Conservation (phyloP, 2,888 invertebrate species). For the Cephalotes varians region DNA sequence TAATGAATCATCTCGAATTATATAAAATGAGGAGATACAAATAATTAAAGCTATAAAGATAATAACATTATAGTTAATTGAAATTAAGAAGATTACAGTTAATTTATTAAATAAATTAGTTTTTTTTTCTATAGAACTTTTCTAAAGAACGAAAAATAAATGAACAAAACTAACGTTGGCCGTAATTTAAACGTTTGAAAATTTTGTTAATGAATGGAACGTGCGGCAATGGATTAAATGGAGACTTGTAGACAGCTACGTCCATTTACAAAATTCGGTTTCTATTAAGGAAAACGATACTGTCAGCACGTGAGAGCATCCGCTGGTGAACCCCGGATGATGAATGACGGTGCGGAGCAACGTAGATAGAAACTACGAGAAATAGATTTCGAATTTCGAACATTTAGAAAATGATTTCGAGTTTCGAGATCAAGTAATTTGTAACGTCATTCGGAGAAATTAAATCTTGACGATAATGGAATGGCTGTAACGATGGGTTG, state of each 20-base stretch:
- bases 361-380: neutral
- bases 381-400: neutral
- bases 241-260: neutral
- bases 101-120: neutral
- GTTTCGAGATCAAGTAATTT: neutral
- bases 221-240: neutral
- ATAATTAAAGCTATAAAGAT: neutral
- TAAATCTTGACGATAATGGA: neutral
- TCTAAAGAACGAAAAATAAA: too few relatives aligned
- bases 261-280: constrained; percentile 17
- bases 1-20: neutral
- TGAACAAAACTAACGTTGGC: too few relatives aligned
- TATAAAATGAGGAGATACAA: neutral
- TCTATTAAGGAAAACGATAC: constrained; percentile 21
- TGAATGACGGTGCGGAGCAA: neutral
- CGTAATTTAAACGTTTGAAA: neutral
- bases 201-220: neutral
- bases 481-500: neutral
- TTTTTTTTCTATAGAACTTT: too few relatives aligned
- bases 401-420: too few relatives aligned
- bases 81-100: neutral
- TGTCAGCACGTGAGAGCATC: neutral
- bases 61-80: too few relatives aligned
- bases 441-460: neutral
- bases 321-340: neutral